These are phyloP conservation scores for Bradypodion ventrale DNA, from an alignment of 2,797 vertebrate species.

Conservation along the genomic window DNA sequence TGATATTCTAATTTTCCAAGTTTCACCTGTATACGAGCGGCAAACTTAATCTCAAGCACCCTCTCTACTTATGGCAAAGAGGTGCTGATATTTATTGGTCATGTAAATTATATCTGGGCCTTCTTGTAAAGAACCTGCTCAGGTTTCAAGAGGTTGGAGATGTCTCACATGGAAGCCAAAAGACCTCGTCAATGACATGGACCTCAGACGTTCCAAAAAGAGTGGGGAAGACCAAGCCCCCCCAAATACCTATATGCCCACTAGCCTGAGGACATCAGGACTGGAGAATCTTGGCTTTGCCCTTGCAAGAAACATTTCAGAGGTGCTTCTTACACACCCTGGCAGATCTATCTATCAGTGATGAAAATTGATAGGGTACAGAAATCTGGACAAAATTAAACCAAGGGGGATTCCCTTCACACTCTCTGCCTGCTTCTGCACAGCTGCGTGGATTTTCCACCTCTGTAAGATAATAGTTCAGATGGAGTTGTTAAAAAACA, in stretches of 20 bases:
- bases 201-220: background rate
- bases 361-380: background rate
- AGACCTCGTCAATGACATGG: background rate
- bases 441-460: background rate
- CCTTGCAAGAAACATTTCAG: background rate
- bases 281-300: background rate
- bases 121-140: background rate
- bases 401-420: background rate
- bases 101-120: background rate
- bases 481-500: background rate
- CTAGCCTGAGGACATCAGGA: background rate
- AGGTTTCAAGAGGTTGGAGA: background rate
- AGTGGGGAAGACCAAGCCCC: background rate
- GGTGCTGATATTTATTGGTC: background rate
- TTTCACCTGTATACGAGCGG: background rate
- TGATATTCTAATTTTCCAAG: too few relatives aligned
- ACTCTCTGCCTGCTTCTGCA: background rate
- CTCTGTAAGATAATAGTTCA: background rate
- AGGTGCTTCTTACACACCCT: background rate
- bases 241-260: background rate
- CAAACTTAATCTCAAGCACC: background rate
- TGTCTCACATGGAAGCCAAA: background rate
- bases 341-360: background rate
- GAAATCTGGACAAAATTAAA: background rate
- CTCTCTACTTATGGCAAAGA: background rate